Base-by-base conservation (phyloP, 2,113 vertebrate genomes). In the Bubo bubo region DNA sequence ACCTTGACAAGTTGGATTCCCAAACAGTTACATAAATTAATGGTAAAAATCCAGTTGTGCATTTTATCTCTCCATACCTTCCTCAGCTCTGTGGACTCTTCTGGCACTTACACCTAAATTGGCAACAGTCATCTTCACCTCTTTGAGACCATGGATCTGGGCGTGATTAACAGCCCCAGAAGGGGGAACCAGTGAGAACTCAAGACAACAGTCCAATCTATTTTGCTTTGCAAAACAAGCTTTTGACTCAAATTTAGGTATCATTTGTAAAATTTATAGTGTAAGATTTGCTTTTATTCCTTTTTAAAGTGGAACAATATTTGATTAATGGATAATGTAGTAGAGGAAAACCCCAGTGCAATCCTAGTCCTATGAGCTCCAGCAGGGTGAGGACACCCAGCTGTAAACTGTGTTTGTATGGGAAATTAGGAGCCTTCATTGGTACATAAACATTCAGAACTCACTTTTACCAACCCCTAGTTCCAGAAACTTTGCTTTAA, bases 401-500 rank as follows among this genome's bases (percentile, higher is more conserved):
- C 34, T 39, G 18, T 67, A 71, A 75, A 4, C 9, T 53, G 14
- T 27, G 6, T 50, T 64, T 59, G 1, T 9, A 14, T 50, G 53
- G 41, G 60, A 72, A 55, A 27, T 39, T 63, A 64, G 58, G 20
- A 91, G 26, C 12, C 32, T 89, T 80, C 34, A 30, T 16, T 64
- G 26, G 8, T 49, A 20, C 1, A 3, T 17, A 49, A 79, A 79
- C n/a, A 81, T 53, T 85, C 47, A 60, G 52, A 85, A 8, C 30
- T 82, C 27, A 19, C 39, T 83, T 96, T 52, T 64, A 75, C 8
- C 49, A 39, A 14, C 4, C 5, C 9, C 7, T 81, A 7, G 1
- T 58, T 84, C n/a, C 56, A 93, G 88, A 94, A 89, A n/a, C 17
- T 85, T 50, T 77, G 22, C 16, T 90, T 90, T 68, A 76, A 85